Percentiles rank a stretch among this genome's conserved stretches.
Evolutionary conservation across 2,113 vertebrate species (phyloP).

Genomic region (Cygnus atratus): DNA sequence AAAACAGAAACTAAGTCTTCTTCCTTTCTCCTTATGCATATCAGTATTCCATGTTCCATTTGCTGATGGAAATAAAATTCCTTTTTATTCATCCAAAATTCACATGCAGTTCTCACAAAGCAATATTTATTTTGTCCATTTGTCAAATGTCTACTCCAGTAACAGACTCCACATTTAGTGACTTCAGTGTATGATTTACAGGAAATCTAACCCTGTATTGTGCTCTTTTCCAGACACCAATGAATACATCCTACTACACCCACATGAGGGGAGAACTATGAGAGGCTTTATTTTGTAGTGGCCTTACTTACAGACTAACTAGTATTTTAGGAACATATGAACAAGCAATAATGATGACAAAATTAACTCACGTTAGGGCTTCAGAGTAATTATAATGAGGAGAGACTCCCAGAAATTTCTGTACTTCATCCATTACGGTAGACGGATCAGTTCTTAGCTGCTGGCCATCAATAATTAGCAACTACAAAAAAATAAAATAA

Average conservation of each 20-base stretch:
- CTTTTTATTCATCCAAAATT: not conserved
- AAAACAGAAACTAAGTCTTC: not conserved
- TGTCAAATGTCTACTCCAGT: not conserved
- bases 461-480: conserved; percentile 96
- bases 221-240: not conserved
- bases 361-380: conserved; percentile 89
- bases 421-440: conserved; percentile 94
- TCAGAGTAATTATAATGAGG: conserved; percentile 96
- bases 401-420: conserved; percentile 94
- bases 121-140: not conserved
- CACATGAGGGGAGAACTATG: not conserved
- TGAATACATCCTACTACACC: not conserved
- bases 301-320: not conserved
- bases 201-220: not conserved
- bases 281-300: not conserved
- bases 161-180: not conserved
- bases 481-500: conserved; percentile 69
- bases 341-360: not conserved
- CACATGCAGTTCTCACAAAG: not conserved
- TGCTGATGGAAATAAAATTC: not conserved
- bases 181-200: not conserved
- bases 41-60: not conserved
- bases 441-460: conserved; percentile 91
- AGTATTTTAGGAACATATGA: not conserved
- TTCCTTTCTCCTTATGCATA: not conserved